Conservation (phyloP, 2,888 invertebrate genomes). For the Eudasyphora cyanicolor region DNA sequence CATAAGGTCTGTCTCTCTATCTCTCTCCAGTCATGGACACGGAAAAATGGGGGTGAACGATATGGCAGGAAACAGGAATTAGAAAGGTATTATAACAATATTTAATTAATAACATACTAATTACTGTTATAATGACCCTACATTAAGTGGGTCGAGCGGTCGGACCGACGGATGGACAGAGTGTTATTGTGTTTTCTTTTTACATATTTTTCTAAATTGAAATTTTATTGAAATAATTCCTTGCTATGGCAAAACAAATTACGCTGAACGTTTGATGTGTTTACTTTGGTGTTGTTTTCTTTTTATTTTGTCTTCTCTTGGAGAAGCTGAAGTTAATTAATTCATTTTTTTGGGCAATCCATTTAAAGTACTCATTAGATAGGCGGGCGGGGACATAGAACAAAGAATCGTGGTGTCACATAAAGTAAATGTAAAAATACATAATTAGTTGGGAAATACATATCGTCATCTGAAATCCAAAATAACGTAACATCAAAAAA, state of each 20-base stretch:
- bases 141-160: not conserved
- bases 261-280: not conserved
- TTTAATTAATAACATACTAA: conserved; percentile 22
- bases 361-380: not conserved
- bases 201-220: conserved; percentile 18
- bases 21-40: not conserved
- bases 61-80: not conserved
- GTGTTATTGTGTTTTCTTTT: not conserved
- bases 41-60: not conserved
- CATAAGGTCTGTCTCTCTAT: not conserved
- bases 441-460: too few relatives aligned
- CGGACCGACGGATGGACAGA: not conserved
- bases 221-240: conserved; percentile 27
- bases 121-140: not conserved
- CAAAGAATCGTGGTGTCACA: not conserved
- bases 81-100: conserved; percentile 5
- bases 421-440: not conserved
- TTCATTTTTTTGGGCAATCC: not conserved
- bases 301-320: not conserved
- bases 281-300: not conserved
- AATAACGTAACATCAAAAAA: too few relatives aligned
- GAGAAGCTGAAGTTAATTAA: not conserved
- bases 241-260: not conserved
- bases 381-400: not conserved
- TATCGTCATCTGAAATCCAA: too few relatives aligned